phyloP scores from a whole-genome alignment of 2,888 invertebrate genomes.

The Euspilapteryx auroguttella region DNA sequence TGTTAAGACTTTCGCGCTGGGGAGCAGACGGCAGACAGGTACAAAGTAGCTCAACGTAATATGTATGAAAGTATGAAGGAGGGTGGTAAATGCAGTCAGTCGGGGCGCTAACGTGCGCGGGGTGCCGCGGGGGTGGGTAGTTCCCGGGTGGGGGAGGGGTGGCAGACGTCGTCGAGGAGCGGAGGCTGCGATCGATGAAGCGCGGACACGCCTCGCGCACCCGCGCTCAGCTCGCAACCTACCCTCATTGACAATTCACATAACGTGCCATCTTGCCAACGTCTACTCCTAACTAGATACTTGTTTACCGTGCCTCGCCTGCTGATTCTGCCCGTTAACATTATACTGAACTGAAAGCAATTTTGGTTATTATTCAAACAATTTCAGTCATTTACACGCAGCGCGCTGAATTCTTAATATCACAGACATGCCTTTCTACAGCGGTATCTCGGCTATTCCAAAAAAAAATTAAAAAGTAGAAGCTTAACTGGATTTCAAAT shows the following conservation, averaged over 20 bases:
- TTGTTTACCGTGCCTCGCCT: too few relatives aligned
- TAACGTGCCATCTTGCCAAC: background rate
- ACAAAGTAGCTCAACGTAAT: too few relatives aligned
- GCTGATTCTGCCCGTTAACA: too few relatives aligned
- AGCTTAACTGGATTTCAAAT: constrained; percentile 1
- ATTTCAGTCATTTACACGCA: too few relatives aligned
- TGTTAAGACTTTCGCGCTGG: constrained; percentile 14
- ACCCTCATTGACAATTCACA: constrained; percentile 40
- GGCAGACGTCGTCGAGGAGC: constrained; percentile 53
- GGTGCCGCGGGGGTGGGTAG: constrained; percentile 2
- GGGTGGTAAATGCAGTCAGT: constrained; percentile 60
- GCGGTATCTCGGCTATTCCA: constrained; percentile 3
- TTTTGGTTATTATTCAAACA: too few relatives aligned
- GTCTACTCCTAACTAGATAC: too few relatives aligned
- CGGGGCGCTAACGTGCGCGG: constrained; percentile 54
- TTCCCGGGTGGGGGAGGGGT: constrained; percentile 14
- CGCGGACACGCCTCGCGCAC: constrained; percentile 59
- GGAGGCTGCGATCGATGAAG: constrained; percentile 61
- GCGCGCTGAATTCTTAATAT: too few relatives aligned
- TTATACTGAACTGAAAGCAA: too few relatives aligned
- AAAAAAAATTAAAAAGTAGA: constrained; percentile 1
- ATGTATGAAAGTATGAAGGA: constrained; percentile 20
- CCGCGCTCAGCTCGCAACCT: constrained; percentile 17
- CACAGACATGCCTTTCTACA: too few relatives aligned
- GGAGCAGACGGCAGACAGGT: constrained; percentile 33